Evolutionary conservation across 2,888 invertebrate genomes (phyloP).

Genomic region (Sphecodes monilicornis): DNA sequence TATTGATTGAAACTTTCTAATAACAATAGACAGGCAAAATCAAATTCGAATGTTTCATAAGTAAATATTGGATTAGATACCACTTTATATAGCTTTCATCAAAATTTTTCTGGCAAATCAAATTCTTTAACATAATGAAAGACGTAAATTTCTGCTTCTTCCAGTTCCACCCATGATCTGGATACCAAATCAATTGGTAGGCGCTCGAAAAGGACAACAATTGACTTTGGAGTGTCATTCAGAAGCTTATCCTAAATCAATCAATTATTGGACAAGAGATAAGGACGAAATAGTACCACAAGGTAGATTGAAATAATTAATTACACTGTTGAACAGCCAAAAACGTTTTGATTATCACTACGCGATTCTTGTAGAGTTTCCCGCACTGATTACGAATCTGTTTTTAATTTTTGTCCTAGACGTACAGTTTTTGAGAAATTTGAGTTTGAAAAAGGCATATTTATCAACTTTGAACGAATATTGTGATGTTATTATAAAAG

Average conservation of each 20-base stretch:
- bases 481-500: too few relatives aligned
- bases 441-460: too few relatives aligned
- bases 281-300: conserved; percentile 86
- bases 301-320: conserved; percentile 78
- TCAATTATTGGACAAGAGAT: conserved; percentile 87
- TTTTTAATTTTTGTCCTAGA: too few relatives aligned
- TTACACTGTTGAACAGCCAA: too few relatives aligned
- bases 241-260: conserved; percentile 86
- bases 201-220: conserved; percentile 85
- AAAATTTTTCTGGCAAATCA: neutral
- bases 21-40: neutral
- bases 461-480: too few relatives aligned
- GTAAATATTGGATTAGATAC: neutral
- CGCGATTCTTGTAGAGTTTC: too few relatives aligned
- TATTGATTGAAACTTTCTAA: neutral
- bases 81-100: neutral
- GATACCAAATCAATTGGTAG: conserved; percentile 86
- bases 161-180: conserved; percentile 87
- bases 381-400: too few relatives aligned
- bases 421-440: too few relatives aligned
- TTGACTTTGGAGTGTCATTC: conserved; percentile 86
- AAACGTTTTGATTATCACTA: too few relatives aligned
- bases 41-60: neutral
- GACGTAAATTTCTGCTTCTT: conserved; percentile 25
- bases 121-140: neutral